Evolutionary conservation across 1,140 invertebrate species (phyloP), one percentile per base, ranked within the genome.

Genomic region (Pectinophora gossypiella): DNA sequence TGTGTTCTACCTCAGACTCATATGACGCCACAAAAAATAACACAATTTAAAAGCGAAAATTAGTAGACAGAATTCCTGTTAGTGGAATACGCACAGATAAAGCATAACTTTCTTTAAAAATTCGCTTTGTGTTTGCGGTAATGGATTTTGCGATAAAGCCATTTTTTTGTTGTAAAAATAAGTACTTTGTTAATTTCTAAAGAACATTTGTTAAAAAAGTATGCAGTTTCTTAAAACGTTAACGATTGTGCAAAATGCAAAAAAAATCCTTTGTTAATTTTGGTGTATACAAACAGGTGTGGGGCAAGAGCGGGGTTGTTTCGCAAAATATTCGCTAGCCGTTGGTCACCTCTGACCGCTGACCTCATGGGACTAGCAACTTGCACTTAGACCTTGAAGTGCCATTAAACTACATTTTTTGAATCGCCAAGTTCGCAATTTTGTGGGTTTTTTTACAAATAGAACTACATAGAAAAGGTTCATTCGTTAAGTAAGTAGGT

Each of bases 311-410:
- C n/a, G 27, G 27, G 9, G 9, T 19, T 13, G 20, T 18, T 54
- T 58, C 59, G 44, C 61, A 47, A 59, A 59, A 56, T 23, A 52
- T 51, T 70, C 50, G 72, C 67, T 54, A 59, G 64, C 77, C 77
- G 83, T 86, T 86, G 79, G 81, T 80, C 83, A 86, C 83, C 83
- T 72, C 64, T 76, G 69, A 68, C 69, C 67, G 46, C 45, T 68
- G 69, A 76, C 69, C 67, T 63, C 60, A 49, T 76, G 72, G 57
- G 72, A 76, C 58, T 63, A 45, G 61, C 56, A 75, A 75, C 62
- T 70, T 70, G 67, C 65, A 70, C 61, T 62, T 61, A 65, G 56
- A 64, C 58, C 51, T 50, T 49, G 40, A 32, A 51, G 35, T 51
- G 71, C 63, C 68, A 66, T 71, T 74, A 62, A 71, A 71, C 55